phyloP scores from a whole-genome alignment of 23 tunicate species.

The Diplosoma virens region DNA sequence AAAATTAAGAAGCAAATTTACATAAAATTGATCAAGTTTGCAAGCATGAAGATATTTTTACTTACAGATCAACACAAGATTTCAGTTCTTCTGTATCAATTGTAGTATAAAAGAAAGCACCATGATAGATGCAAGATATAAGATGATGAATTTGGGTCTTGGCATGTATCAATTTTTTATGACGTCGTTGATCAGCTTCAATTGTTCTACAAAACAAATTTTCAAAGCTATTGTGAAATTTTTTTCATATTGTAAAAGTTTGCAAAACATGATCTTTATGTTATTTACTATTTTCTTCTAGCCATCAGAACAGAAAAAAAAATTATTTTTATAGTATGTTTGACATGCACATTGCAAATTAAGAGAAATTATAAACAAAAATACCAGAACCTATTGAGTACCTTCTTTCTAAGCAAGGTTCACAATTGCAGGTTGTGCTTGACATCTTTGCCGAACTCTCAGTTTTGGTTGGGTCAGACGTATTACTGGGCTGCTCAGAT shows the following conservation, averaged over 20 bases:
- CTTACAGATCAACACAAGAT: conserved; percentile 54
- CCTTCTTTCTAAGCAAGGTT: conserved; percentile 10
- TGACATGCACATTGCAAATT: neutral
- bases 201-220: conserved; percentile 10
- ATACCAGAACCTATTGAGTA: neutral
- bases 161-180: conserved; percentile 44
- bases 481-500: no score
- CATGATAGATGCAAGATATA: conserved; percentile 44
- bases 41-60: neutral
- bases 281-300: neutral
- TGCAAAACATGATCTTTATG: no score
- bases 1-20: neutral
- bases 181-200: conserved; percentile 32
- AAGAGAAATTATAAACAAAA: neutral
- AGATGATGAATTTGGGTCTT: conserved; percentile 51
- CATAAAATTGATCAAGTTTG: neutral
- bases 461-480: neutral
- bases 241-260: neutral
- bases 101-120: conserved; percentile 17
- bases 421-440: neutral
- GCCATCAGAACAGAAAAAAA: neutral
- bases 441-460: neutral
- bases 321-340: no score
- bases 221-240: neutral
- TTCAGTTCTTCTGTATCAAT: conserved; percentile 43